Evolutionary conservation across 2,113 vertebrate genomes (phyloP), one percentile per base, ranked within the genome.

Genomic region (Martes martes): DNA sequence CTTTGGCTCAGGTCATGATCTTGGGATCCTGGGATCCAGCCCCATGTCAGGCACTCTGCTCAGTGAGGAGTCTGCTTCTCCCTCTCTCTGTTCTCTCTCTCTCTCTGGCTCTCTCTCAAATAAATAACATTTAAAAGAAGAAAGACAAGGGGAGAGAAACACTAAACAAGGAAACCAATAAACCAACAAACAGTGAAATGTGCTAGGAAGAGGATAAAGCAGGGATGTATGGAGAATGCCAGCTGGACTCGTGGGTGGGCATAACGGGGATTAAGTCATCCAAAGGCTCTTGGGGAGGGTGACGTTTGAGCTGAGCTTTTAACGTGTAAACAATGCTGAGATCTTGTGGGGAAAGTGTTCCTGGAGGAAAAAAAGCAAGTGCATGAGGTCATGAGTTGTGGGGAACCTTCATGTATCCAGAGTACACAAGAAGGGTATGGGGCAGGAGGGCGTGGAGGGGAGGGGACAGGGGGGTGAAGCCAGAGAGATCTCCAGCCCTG

Each of bases 361-460:
- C 28, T 79, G 8, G 71, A 55, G 76, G 21, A 10, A 78, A 78
- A 47, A n/a, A 65, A 52, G 16, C 31, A 80, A 21, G 33, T 9
- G 18, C 23, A 23, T 2, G 42, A 2, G 21, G 11, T 42, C 78
- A 11, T 28, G 82, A 45, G n/a, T 0, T 45, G 39, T 31, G 16
- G 83, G 7, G 1, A 23, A 63, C 52, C 45, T 33, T 28, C 0
- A 0, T 2, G n/a, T 57, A 67, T 79, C 28, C 16, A 16, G 82
- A 15, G 33, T 16, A 26, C 19, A 24, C 1, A 1, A 23, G 0
- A 4, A 23, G 26, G 39, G 52, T n/a, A 33, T 9, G 7, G 0
- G 33, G 55, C 11, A 14, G 63, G 65, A 15, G 15, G 55, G 26
- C 28, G 7, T 16, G 7, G 16, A 6, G 33, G 33, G 33, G 16